Evolutionary conservation across 2,113 vertebrate genomes (phyloP), one percentile per base, ranked within the genome.

Genomic region (Platysteira castanea): DNA sequence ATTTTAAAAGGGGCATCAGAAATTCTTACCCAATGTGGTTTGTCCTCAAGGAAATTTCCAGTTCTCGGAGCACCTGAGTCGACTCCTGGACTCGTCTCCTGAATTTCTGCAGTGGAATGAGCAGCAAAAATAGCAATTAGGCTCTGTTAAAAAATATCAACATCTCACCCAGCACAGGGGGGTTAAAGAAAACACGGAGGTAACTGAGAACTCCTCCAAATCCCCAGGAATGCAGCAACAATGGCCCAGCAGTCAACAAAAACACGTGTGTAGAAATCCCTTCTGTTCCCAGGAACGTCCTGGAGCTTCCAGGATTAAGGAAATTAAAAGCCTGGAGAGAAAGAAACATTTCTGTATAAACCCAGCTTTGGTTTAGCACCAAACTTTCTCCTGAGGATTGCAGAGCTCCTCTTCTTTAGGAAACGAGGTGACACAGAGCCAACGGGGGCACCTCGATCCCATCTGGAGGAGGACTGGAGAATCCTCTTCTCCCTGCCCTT

Each of bases 31-130:
- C 99, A 24, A 99, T 99, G 76, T 99, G 98, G 98, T 99, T 99
- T 89, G 99, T 99, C 96, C 99, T 98, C 97, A 99, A 98, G 82
- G 99, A 99, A 98, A 99, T 99, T 98, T 99, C 99, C 98, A 99
- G 98, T 98, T 99, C 99, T 98, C 99, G 97, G 94, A 99, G 98
- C 93, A 99, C 98, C 98, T 99, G 99, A 65, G 99, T 99, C 52
- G 99, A 99, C 97, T 99, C 99, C 96, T 99, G 99, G 89, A 99
- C 99, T 98, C 99, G 97, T 93, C 99, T 98, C 96, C 99, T 98
- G 98, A 99, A 99, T 98, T 99, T 99, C 99, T 99, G 86, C 39
- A 95, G 95, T 79, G 63, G 79, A 91, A 96, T 39, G 63, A 96
- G 74, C 20, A 77, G 31, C 24, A 85, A 44, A 97, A 67, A 88